phyloP scores from a whole-genome alignment of 1,140 invertebrate genomes.

The Artemia franciscana region DNA sequence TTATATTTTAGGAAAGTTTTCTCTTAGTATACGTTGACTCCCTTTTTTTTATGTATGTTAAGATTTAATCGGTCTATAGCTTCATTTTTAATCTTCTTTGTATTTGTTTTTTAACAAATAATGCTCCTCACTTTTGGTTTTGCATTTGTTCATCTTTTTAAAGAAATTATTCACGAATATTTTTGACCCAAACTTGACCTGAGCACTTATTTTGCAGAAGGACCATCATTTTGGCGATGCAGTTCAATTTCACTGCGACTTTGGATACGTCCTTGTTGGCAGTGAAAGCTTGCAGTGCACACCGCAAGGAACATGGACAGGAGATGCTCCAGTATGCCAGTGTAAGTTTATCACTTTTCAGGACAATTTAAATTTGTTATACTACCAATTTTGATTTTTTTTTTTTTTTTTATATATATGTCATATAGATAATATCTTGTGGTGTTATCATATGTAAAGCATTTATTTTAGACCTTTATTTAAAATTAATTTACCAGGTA shows the following conservation, averaged over 20 bases:
- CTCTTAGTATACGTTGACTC: no score
- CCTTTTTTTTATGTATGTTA: no score
- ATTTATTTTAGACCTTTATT: no score
- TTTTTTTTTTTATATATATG: no score
- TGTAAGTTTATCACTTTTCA: constrained; percentile 31
- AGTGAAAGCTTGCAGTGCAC: constrained; percentile 59
- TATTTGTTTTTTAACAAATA: neutral
- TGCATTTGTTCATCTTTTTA: neutral
- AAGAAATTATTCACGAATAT: neutral
- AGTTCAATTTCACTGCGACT: constrained; percentile 77
- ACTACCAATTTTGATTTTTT: no score
- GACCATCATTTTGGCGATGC: constrained; percentile 73
- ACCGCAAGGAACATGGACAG: constrained; percentile 78
- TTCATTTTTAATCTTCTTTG: neutral
- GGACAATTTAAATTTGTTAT: no score
- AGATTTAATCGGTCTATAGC: neutral
- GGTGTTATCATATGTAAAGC: no score
- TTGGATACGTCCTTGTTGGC: constrained; percentile 77
- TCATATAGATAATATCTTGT: no score
- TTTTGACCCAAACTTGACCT: no score
- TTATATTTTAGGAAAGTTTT: no score
- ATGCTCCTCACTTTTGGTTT: neutral
- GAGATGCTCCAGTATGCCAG: constrained; percentile 70
- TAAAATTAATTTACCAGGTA: no score
- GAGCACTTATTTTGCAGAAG: constrained; percentile 21